phyloP scores from a whole-genome alignment of 92 coral and sea anemone genomes.

The Bergia puertoricense region DNA sequence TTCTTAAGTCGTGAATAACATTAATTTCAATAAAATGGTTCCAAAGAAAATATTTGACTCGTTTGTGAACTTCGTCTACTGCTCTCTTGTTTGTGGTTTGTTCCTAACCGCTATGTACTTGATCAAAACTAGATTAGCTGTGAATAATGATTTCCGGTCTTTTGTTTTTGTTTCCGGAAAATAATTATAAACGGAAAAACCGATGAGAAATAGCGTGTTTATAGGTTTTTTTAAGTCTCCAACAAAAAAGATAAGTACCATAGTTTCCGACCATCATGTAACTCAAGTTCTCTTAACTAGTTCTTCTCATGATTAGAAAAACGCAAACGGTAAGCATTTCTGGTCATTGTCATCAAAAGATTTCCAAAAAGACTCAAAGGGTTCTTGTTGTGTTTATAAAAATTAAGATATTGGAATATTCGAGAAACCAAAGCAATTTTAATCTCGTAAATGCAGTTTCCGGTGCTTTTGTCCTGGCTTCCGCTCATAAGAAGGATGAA shows the following conservation, averaged over 20 bases:
- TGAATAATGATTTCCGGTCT: conserved; percentile 21
- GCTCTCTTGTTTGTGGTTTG: not conserved
- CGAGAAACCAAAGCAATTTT: not conserved
- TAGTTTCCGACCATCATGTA: not conserved
- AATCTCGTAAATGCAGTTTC: not conserved
- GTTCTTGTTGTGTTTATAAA: not conserved
- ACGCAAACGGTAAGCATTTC: no score
- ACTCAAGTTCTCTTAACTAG: not conserved
- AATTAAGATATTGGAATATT: not conserved
- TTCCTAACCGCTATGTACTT: not conserved
- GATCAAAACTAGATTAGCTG: not conserved
- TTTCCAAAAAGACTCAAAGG: not conserved
- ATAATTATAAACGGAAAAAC: not conserved
- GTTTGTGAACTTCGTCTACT: not conserved
- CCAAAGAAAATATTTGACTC: not conserved
- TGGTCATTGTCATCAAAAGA: not conserved
- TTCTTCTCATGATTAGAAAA: no score
- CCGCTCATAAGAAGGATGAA: not conserved
- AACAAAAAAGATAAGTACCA: no score
- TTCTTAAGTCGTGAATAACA: no score
- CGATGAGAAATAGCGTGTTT: not conserved
- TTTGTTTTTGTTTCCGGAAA: conserved; percentile 10
- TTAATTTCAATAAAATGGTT: no score
- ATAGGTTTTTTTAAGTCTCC: not conserved
- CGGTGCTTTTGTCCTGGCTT: conserved; percentile 10